phyloP scores from a whole-genome alignment of 2,888 invertebrate species.

The Nymphalis c-album region DNA sequence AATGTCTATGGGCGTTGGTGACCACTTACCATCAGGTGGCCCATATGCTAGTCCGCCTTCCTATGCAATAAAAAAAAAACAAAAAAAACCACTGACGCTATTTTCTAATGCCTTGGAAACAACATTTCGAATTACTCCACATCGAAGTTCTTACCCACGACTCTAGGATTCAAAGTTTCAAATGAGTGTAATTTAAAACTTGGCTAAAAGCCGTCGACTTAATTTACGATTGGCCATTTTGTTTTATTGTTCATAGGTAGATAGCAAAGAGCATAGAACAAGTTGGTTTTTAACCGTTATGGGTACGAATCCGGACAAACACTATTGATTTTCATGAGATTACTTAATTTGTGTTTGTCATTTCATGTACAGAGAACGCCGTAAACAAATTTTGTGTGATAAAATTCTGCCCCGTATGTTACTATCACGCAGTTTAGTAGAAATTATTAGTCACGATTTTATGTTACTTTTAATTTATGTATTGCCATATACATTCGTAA shows the following conservation, averaged over 20 bases:
- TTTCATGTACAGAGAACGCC: background rate
- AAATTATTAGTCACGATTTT: too few species aligned
- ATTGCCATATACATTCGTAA: too few species aligned
- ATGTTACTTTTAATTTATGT: too few species aligned
- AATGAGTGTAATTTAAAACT: slow-evolving; percentile 36
- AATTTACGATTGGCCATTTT: slow-evolving; percentile 37
- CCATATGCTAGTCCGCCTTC: too few species aligned
- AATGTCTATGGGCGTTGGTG: too few species aligned
- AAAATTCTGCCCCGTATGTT: too few species aligned
- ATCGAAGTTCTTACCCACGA: background rate
- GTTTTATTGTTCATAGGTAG: slow-evolving; percentile 23
- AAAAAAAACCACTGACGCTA: background rate
- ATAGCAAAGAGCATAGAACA: background rate
- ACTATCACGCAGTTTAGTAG: too few species aligned
- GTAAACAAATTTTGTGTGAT: background rate
- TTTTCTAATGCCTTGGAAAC: background rate
- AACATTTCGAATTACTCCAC: background rate
- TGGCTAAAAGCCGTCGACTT: slow-evolving; percentile 33
- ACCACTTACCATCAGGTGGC: too few species aligned
- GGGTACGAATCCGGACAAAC: background rate
- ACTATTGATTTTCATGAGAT: background rate
- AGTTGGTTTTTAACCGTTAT: background rate
- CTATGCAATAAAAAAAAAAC: too few species aligned
- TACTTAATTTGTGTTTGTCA: background rate
- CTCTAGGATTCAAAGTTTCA: slow-evolving; percentile 31